Conservation (phyloP, 2,113 vertebrate genomes). For the Martes martes region DNA sequence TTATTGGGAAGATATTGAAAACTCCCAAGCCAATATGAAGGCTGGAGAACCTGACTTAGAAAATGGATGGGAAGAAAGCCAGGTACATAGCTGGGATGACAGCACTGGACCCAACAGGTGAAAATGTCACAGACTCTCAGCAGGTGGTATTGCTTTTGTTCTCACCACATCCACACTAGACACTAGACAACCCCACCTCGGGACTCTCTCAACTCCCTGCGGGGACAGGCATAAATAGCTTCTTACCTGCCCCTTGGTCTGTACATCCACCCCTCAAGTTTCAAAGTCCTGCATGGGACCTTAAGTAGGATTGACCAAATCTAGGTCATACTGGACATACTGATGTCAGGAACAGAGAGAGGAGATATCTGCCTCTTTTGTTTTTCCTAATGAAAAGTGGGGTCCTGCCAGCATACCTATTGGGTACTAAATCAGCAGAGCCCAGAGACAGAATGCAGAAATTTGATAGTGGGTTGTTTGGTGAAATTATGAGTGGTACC, state of each 20-base stretch:
- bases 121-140: not conserved
- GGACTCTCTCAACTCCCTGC: not conserved
- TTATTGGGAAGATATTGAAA: not conserved
- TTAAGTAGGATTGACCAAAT: not conserved
- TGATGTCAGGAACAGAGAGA: not conserved
- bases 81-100: not conserved
- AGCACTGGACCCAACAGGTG: not conserved
- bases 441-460: not conserved
- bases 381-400: not conserved
- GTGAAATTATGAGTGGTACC: not conserved
- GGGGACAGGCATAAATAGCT: not conserved
- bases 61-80: not conserved
- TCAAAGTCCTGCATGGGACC: not conserved
- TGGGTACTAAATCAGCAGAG: not conserved
- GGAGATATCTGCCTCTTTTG: not conserved
- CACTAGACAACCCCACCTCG: not conserved
- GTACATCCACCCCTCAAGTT: not conserved
- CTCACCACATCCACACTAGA: not conserved
- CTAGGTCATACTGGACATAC: not conserved
- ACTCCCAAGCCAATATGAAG: not conserved
- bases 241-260: not conserved
- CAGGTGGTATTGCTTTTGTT: not conserved
- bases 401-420: not conserved
- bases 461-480: not conserved
- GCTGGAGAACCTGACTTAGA: not conserved